Evolutionary conservation across 2,888 invertebrate species (phyloP).

Genomic region (Amblyjoppa fuscipennis): DNA sequence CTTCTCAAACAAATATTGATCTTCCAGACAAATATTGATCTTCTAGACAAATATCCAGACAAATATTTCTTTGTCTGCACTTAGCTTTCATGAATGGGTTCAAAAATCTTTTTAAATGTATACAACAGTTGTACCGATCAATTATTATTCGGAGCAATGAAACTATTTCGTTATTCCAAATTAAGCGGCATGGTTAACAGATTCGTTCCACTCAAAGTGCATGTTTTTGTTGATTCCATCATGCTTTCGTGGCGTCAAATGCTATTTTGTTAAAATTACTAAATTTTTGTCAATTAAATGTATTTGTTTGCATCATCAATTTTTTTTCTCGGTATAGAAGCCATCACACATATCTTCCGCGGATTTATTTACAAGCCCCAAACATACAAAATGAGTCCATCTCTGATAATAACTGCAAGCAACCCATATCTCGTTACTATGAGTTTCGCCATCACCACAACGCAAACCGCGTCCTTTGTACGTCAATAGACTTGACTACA

Average conservation of each 20-base stretch:
- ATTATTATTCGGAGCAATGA: neutral
- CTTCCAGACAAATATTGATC: neutral
- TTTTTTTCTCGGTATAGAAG: neutral
- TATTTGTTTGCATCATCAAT: too few relatives aligned
- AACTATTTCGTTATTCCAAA: too few relatives aligned
- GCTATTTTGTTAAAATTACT: too few relatives aligned
- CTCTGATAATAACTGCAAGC: neutral
- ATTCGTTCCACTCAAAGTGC: too few relatives aligned
- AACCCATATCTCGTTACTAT: constrained; percentile 6
- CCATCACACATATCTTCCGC: neutral
- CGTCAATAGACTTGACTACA: constrained; percentile 5
- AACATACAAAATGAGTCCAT: neutral
- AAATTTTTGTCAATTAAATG: too few relatives aligned
- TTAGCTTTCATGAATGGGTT: neutral
- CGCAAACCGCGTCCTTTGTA: constrained; percentile 14
- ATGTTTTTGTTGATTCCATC: too few relatives aligned
- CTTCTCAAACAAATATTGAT: neutral
- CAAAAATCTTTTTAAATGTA: neutral
- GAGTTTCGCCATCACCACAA: constrained; percentile 24
- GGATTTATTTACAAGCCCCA: neutral
- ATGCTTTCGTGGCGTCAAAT: too few relatives aligned
- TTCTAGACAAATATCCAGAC: too few relatives aligned
- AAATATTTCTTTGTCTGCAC: neutral
- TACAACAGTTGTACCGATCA: neutral
- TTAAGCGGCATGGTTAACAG: too few relatives aligned